phyloP scores from a whole-genome alignment of 2,113 vertebrate species.

The Dromaius novaehollandiae region DNA sequence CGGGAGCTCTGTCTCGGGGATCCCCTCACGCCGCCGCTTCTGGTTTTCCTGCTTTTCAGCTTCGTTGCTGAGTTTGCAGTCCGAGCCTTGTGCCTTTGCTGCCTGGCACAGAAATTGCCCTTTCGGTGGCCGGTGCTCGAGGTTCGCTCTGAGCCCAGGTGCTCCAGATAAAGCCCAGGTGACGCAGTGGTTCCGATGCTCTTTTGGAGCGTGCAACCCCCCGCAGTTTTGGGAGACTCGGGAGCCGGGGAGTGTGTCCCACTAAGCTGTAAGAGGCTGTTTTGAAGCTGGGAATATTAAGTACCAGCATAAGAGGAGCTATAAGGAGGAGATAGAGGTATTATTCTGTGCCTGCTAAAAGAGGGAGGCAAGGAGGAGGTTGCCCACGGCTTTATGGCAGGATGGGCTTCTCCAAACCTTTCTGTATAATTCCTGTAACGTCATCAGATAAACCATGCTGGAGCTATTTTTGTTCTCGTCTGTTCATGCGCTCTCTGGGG shows the following conservation, averaged over 20 bases:
- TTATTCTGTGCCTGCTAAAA: too few species aligned
- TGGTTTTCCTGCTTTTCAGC: not conserved
- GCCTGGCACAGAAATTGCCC: rapidly evolving
- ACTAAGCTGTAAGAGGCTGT: rapidly evolving
- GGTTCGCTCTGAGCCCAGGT: rapidly evolving
- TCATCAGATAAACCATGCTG: rapidly evolving
- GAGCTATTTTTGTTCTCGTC: rapidly evolving
- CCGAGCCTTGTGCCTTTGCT: not conserved
- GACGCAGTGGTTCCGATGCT: not conserved
- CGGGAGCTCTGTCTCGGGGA: not conserved
- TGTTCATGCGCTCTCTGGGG: not conserved
- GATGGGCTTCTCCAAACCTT: not conserved
- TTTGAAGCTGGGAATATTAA: too few species aligned
- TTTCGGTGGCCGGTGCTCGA: rapidly evolving
- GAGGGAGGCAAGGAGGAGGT: not conserved
- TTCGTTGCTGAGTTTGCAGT: not conserved
- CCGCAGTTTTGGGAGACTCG: rapidly evolving
- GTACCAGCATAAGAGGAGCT: too few species aligned
- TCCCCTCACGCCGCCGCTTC: not conserved
- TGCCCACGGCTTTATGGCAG: rapidly evolving
- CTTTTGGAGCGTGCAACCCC: rapidly evolving
- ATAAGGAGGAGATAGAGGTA: too few species aligned
- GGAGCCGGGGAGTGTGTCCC: rapidly evolving
- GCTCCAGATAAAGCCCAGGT: not conserved
- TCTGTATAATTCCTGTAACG: not conserved